Conservation (phyloP, 2,888 invertebrate genomes). For the Agonopterix heracliana region DNA sequence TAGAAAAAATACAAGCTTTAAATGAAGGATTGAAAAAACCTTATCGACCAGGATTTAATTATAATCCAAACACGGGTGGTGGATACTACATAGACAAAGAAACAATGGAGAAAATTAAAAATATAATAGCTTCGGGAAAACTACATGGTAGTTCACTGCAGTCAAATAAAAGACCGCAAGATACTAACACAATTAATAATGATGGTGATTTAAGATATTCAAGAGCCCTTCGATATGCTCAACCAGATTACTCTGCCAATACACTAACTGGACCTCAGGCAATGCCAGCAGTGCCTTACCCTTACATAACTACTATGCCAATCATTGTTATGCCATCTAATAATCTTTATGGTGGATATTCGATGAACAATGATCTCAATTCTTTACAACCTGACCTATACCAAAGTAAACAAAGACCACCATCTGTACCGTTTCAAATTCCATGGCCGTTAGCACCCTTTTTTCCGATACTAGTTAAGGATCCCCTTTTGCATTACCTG, state of each 20-base stretch:
- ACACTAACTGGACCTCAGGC: constrained; percentile 4
- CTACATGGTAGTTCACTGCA: constrained; percentile 24
- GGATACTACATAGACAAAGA: constrained; percentile 49
- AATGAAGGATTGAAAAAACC: constrained; percentile 65
- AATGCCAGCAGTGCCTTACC: constrained; percentile 21
- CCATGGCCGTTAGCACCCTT: constrained; percentile 70
- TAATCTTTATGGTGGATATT: constrained; percentile 23
- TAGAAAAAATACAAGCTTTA: constrained; percentile 73
- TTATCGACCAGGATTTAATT: constrained; percentile 35
- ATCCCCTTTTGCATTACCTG: constrained; percentile 70
- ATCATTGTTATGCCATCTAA: constrained; percentile 41
- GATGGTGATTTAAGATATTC: constrained; percentile 30
- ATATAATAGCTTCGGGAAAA: constrained; percentile 55
- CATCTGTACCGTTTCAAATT: constrained; percentile 39
- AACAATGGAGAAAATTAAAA: constrained; percentile 51
- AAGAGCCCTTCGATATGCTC: constrained; percentile 21
- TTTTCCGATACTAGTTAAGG: constrained; percentile 76
- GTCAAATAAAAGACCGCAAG: constrained; percentile 18
- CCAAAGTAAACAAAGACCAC: constrained; percentile 42
- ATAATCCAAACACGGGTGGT: constrained; percentile 37
- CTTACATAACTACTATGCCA: constrained; percentile 51
- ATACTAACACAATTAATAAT: constrained; percentile 24
- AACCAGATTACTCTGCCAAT: constrained; percentile 3
- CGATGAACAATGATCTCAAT: constrained; percentile 24
- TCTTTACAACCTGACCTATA: constrained; percentile 27